A percentile compares a stretch with the other conserved stretches of the same genome.
Evolutionary conservation across 1,140 invertebrate species (phyloP).

Genomic region (Phthorimaea operculella): DNA sequence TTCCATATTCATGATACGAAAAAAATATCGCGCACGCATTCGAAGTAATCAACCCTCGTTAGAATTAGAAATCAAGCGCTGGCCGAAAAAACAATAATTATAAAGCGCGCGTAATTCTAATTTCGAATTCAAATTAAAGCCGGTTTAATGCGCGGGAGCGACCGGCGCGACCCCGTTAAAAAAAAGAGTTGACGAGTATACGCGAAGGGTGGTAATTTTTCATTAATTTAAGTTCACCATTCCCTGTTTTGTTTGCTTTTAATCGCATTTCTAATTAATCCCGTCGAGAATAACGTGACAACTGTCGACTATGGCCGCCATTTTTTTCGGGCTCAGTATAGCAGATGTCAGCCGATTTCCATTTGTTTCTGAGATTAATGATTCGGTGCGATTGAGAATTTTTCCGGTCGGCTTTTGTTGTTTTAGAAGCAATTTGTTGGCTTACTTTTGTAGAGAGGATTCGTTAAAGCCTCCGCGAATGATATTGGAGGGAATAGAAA

Average conservation of each 20-base stretch:
- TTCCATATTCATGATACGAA: conserved; percentile 9
- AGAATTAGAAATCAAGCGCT: conserved; percentile 53
- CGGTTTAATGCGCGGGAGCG: conserved; percentile 66
- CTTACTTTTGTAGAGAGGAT: conserved; percentile 62
- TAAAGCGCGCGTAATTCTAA: conserved; percentile 68
- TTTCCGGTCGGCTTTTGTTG: conserved; percentile 67
- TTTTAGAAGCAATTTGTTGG: conserved; percentile 68
- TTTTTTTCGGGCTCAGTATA: conserved; percentile 58
- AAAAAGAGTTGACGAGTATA: conserved; percentile 66
- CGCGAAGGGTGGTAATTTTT: conserved; percentile 67
- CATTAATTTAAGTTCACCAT: conserved; percentile 68
- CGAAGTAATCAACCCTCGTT: conserved; percentile 34
- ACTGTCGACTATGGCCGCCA: conserved; percentile 65
- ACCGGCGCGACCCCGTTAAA: conserved; percentile 64
- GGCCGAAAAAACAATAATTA: conserved; percentile 64
- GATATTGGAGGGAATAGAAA: conserved; percentile 52
- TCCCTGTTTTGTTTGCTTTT: conserved; percentile 69
- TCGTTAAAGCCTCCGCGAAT: conserved; percentile 60
- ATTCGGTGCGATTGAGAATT: conserved; percentile 67
- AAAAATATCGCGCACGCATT: conserved; percentile 25
- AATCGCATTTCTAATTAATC: conserved; percentile 69
- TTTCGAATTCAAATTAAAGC: conserved; percentile 69
- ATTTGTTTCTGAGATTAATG: conserved; percentile 69
- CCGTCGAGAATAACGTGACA: conserved; percentile 68
- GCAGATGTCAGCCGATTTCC: conserved; percentile 67